Base-by-base conservation (phyloP, 2,113 vertebrate species). In the Callithrix jacchus region DNA sequence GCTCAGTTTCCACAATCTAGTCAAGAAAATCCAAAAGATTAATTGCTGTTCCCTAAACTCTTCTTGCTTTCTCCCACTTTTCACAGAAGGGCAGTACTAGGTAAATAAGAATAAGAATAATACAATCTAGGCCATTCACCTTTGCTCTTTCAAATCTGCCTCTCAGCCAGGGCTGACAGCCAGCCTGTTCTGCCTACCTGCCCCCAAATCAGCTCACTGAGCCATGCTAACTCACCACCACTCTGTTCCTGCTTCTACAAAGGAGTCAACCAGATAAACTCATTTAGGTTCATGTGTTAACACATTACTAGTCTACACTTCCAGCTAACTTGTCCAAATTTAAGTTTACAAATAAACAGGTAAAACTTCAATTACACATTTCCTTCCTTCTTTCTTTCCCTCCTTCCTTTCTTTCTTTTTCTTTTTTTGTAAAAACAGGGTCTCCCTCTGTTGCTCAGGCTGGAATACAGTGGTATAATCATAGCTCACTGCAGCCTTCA, bases 291-390 rank as follows among this genome's bases (percentile, higher is more conserved):
- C 54, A 5, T 42, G 14, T 45, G n/a, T 80, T 25, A 91, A 84
- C 12, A 66, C 68, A 56, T 68, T 88, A 61, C 70, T 32, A 49
- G 35, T 64, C 68, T 82, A 40, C 32, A 79, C 40, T n/a, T 96
- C 80, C 68, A 79, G 32, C 64, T 45, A 88, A 89, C 70, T n/a
- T 96, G 86, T 85, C 40, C 42, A 84, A 94, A 83, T 40, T 82
- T 81, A 85, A 97, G 79, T 79, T 61, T 94, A 68, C 20, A 82
- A 61, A 61, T 86, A 11, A 2, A 35, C 5, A 25, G 16, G 81
- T 87, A 87, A 80, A n/a, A 91, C 61, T 76, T 64, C 79, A 83
- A 56, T 42, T 5, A 23, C 23, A 47, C 66, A 45, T n/a, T 37
- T 79, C 58, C 42, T 89, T 82, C 58, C 42, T 42, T 58, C 56